Base-by-base conservation (phyloP, 2,797 vertebrate species). In the Leucoraja ocellata region DNA sequence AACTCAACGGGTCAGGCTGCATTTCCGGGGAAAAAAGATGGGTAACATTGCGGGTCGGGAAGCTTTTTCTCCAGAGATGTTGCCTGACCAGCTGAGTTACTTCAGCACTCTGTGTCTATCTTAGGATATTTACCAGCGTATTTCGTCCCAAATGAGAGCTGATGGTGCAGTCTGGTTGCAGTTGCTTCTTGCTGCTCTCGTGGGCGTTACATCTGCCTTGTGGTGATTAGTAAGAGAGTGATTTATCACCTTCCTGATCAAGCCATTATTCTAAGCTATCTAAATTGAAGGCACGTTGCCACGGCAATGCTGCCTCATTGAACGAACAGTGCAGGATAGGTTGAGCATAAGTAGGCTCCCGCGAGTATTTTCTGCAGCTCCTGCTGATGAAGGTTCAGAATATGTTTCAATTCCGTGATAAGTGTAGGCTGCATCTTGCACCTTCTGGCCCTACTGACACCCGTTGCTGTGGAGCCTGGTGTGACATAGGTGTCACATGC, bases 171-270 rank as follows among this genome's bases (percentile, higher is more conserved):
- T 32, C 14, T 88, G n/a, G 16, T 68, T 88, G 13, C 68, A 18
- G 0, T 36, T 2, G 18, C 5, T 32, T 1, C 63, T 36, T 68
- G n/a, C n/a, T 36, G 84, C 61, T 88, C n/a, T 88, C 8, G 16
- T 68, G 32, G 10, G 61, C 10, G 84, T 8, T 68, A 68, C n/a
- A 88, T 88, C 84, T 88, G 61, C 61, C n/a, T 88, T 36, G n/a
- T 63, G 9, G 28, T 8, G 10, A 88, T 88, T 18, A 65, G 84
- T 65, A n/a, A 36, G n/a, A 88, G 10, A 88, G 65, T 36, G 61
- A 88, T 88, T 88, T 68, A 88, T 88, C n/a, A 36, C 16, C 32
- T 88, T 68, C 68, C n/a, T 36, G 61, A 88, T 68, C 84, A 88
- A 88, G n/a, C 84, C n/a, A 36, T 68, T 88, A 68, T 68, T 88